phyloP scores from a whole-genome alignment of 2,113 vertebrate species.

The Equus przewalskii region DNA sequence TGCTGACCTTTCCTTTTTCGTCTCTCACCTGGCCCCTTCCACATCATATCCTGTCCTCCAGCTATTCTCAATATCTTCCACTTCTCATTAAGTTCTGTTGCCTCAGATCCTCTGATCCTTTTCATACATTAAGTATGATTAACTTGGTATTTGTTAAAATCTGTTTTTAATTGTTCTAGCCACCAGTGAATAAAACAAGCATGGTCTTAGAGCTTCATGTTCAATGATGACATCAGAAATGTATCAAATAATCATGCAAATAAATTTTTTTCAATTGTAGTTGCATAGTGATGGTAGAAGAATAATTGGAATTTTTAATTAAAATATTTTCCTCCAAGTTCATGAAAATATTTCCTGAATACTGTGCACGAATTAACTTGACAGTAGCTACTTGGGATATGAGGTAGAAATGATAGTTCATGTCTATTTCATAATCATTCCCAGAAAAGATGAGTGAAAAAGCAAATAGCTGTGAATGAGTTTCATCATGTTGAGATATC shows the following conservation, averaged over 20 bases:
- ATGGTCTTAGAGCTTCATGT: not conserved
- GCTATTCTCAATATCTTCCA: not conserved
- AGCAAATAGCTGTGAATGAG: not conserved
- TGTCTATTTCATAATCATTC: not conserved
- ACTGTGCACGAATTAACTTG: not conserved
- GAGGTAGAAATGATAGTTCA: not conserved
- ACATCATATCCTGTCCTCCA: not conserved
- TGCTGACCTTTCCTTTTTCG: not conserved
- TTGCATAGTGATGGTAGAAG: not conserved
- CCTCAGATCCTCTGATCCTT: not conserved
- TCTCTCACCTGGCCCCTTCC: not conserved
- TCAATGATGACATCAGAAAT: not conserved
- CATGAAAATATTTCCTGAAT: not conserved
- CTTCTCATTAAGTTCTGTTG: not conserved
- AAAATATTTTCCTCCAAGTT: not conserved
- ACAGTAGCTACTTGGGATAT: not conserved
- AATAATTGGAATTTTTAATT: slow-evolving; percentile 6
- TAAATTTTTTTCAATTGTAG: not conserved
- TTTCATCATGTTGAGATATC: not conserved
- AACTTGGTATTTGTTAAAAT: not conserved
- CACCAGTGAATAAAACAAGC: not conserved
- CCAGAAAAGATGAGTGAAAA: slow-evolving; percentile 1
- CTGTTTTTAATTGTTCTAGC: not conserved
- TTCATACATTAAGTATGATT: not conserved
- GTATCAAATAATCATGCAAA: not conserved